Evolutionary conservation across 2,888 invertebrate species (phyloP), one percentile per base, ranked within the genome.

Genomic region (Acanthosepion esculentum): DNA sequence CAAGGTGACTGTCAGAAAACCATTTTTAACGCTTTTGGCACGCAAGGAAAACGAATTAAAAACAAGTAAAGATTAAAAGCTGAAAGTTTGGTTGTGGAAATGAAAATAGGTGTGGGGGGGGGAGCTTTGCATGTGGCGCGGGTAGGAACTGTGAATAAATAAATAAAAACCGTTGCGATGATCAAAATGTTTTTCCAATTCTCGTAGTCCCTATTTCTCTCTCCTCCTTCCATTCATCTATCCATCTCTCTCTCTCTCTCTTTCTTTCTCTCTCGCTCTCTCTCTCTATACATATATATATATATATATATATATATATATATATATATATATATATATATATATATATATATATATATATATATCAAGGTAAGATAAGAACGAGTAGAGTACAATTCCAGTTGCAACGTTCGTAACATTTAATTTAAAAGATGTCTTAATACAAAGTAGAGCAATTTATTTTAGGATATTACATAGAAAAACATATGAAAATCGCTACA

Each of bases 1-100:
- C 78, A 78, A 78, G 78, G n/a, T 78, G 78, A 78, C 78, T n/a
- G n/a, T 10, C n/a, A 78, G 78, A 78, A 78, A 78, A 78, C 59
- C 59, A 78, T n/a, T 29, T n/a, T 78, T n/a, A 78, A 78, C 78
- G n/a, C 3, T n/a, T 15, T 18, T 78, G 78, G 78, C 78, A 78
- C n/a, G 78, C 78, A 78, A 78, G n/a, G n/a, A 78, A 78, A 78
- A n/a, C 8, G n/a, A n/a, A n/a, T n/a, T n/a, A 78, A 18, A n/a
- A 33, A 78, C 12, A 41, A 41, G 41, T 41, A 78, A 78, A 78
- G n/a, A n/a, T 10, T 0, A n/a, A 12, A 12, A n/a, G 33, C 12
- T 33, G 78, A 78, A n/a, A 78, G 78, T n/a, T 29, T 12, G 78
- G 10, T 12, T n/a, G 78, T 10, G 78, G n/a, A n/a, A 78, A 33